Conservation (phyloP, 2,797 vertebrate species). For the Clamator glandarius region DNA sequence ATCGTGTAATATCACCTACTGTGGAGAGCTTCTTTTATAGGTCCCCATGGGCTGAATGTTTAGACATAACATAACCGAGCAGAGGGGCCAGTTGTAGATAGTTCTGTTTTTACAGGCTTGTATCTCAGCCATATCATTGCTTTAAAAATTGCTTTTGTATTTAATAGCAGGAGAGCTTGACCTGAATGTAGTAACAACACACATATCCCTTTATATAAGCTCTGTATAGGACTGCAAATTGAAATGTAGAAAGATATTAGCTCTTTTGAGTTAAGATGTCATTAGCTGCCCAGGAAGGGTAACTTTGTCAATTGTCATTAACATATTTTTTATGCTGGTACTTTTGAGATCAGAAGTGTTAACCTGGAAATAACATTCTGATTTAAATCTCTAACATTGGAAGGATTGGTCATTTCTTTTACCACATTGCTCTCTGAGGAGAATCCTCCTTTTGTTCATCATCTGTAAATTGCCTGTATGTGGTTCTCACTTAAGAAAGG, state of each 20-base stretch:
- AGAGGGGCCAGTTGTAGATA: slow-evolving; percentile 16
- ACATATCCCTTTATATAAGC: slow-evolving; percentile 2
- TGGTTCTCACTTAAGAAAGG: slow-evolving; percentile 28
- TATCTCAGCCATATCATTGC: slow-evolving; percentile 39
- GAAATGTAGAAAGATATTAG: neutral
- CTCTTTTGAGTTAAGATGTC: slow-evolving; percentile 10
- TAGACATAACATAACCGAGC: slow-evolving; percentile 30
- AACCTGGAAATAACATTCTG: slow-evolving; percentile 9
- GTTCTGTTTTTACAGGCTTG: slow-evolving; percentile 35
- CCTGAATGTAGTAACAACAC: neutral
- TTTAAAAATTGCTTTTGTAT: slow-evolving; percentile 61
- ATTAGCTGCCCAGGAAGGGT: neutral
- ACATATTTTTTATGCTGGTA: neutral
- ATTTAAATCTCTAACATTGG: neutral
- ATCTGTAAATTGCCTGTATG: slow-evolving; percentile 30
- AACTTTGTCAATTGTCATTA: slow-evolving; percentile 18
- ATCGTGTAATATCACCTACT: slow-evolving; percentile 40
- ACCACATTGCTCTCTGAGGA: neutral
- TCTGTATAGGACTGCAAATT: neutral
- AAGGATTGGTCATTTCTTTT: slow-evolving; percentile 10
- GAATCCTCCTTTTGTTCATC: neutral
- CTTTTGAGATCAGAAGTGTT: slow-evolving; percentile 13
- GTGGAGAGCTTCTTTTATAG: slow-evolving; percentile 47
- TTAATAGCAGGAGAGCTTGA: slow-evolving; percentile 48
- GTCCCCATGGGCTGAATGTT: slow-evolving; percentile 15